Base-by-base conservation (phyloP, 2,888 invertebrate genomes). In the Caenorhabditis sp. region DNA sequence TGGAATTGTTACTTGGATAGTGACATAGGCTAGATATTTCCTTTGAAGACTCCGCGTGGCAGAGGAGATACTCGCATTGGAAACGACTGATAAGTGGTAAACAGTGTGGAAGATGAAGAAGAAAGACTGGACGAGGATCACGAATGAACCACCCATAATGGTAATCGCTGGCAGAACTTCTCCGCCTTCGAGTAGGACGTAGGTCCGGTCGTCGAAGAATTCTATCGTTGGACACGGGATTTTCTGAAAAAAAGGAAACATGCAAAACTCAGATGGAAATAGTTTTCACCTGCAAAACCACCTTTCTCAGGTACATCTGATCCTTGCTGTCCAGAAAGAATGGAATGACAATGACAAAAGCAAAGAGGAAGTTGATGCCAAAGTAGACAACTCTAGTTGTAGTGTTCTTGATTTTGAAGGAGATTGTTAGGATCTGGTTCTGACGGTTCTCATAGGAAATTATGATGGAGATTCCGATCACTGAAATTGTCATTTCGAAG, bases 161-260 rank as follows among this genome's bases (percentile, higher is more conserved):
- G 69, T 35, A 6, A 56, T 5, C 11, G 55, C 55, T 13, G 67
- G 55, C 2, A 55, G 28, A 11, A 68, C 6, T 11, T 68, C 68
- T 20, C 58, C 60, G 1, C 69, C 69, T 35, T 60, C 32, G n/a
- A 69, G 47, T 4, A 65, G 65, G 1, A 65, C 53, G 20, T 37
- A 55, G 15, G 65, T 40, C 9, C 24, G 50, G 50, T 58, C 35
- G 8, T 69, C 50, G 22, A 37, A 69, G 20, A 69, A 69, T 2
- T 69, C 69, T 1, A 58, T 37, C 2, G 51, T n/a, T 11, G 69
- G 69, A 9, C 69, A 69, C 1, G 65, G 65, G 40, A 70, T 61
- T 51, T 51, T 15, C 70, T 70, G 37, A 6, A 60, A 60, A 22
- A 28, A 26, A n/a, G n/a, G n/a, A n/a, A n/a, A n/a, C n/a, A n/a